These are phyloP conservation scores for Arion vulgaris DNA, from an alignment of 1,140 invertebrate species.

Conservation along the genomic window DNA sequence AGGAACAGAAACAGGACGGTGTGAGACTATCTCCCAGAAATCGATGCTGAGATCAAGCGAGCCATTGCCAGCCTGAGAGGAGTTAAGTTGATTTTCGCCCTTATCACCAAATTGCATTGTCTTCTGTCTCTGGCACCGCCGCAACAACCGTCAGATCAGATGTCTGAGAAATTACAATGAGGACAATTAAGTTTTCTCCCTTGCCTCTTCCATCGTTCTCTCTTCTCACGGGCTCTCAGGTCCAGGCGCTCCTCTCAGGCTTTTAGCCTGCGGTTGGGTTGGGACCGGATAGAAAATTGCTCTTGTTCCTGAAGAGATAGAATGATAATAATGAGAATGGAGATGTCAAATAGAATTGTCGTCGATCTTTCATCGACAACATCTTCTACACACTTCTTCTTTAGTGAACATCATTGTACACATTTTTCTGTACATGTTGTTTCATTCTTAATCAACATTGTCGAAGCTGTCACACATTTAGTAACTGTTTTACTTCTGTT, in stretches of 20 bases:
- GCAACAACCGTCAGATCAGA: slow-evolving; percentile 33
- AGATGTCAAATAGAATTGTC: slow-evolving; percentile 11
- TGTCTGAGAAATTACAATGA: slow-evolving; percentile 37
- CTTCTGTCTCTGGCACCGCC: slow-evolving; percentile 3
- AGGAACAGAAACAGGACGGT: too few species aligned
- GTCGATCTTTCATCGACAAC: not conserved
- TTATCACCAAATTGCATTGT: slow-evolving; percentile 40
- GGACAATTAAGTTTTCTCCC: slow-evolving; percentile 39
- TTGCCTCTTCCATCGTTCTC: not conserved
- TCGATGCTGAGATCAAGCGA: slow-evolving; percentile 38
- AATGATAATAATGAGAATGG: not conserved
- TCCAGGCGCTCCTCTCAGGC: not conserved
- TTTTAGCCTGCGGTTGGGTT: slow-evolving; percentile 4
- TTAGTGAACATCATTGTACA: too few species aligned
- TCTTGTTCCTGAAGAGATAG: not conserved
- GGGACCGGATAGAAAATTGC: not conserved
- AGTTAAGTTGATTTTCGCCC: slow-evolving; percentile 37
- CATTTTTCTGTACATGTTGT: too few species aligned
- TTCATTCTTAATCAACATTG: not conserved
- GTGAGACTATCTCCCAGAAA: slow-evolving; percentile 15
- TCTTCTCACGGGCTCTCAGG: not conserved
- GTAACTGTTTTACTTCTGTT: too few species aligned
- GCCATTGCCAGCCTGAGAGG: slow-evolving; percentile 20
- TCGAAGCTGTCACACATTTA: too few species aligned
- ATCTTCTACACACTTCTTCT: not conserved